phyloP scores from a whole-genome alignment of 2,888 invertebrate species.

The Drosophila suboccidentalis region DNA sequence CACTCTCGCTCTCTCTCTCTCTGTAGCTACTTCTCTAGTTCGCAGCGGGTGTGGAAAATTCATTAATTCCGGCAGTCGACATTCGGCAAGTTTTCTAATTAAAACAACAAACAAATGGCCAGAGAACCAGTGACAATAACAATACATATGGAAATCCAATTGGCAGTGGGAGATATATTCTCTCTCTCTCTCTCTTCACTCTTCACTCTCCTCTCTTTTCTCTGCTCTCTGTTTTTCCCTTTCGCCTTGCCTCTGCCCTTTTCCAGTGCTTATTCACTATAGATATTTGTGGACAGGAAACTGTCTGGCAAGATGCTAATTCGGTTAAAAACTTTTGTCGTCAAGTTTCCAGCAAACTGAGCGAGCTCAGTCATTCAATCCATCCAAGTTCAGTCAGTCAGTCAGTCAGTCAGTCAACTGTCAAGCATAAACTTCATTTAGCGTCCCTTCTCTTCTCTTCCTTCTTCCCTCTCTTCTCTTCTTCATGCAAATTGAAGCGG shows the following conservation, averaged over 20 bases:
- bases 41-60: slow-evolving; percentile 44
- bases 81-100: slow-evolving; percentile 77
- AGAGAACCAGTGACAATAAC: slow-evolving; percentile 60
- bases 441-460: slow-evolving; percentile 15
- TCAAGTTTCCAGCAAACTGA: slow-evolving; percentile 69
- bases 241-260: neutral
- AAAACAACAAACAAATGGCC: slow-evolving; percentile 81
- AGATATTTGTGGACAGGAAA: slow-evolving; percentile 65
- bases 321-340: slow-evolving; percentile 79
- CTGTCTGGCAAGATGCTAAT: slow-evolving; percentile 82
- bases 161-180: slow-evolving; percentile 22
- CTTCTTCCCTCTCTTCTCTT: neutral
- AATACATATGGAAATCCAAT: slow-evolving; percentile 77
- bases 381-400: slow-evolving; percentile 17
- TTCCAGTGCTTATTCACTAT: neutral
- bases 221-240: neutral
- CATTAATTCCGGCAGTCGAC: slow-evolving; percentile 70
- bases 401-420: slow-evolving; percentile 31
- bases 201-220: neutral
- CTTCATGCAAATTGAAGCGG: slow-evolving; percentile 68
- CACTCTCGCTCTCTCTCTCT: neutral
- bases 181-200: neutral
- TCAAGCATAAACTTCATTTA: slow-evolving; percentile 67
- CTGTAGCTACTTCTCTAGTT: neutral
- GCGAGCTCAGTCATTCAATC: slow-evolving; percentile 27